Evolutionary conservation across 2,888 invertebrate genomes (phyloP), one percentile per base, ranked within the genome.

Genomic region (Hybos culiciformis): DNA sequence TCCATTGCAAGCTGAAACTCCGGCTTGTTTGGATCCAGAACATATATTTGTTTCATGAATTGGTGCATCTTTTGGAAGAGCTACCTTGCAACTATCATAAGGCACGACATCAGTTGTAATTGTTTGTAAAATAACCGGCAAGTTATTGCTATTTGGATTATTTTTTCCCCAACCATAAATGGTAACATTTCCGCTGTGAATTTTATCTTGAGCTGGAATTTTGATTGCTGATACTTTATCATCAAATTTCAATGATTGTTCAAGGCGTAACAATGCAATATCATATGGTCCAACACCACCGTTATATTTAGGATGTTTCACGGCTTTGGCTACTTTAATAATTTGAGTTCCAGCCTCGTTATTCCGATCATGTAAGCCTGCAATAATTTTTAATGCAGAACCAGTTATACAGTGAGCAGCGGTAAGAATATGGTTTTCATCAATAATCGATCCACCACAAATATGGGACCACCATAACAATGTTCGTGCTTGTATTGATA

Each of bases 261-360:
- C 51, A 9, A 60, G 52, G 47, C 58, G 58, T 44, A 76, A 50
- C 2, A 77, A 41, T 21, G 72, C 75, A 49, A 77, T 72, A 51
- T 77, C 76, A 49, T 70, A 67, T 45, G 66, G 67, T 14, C 62
- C 66, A n/a, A 67, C 62, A 4, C 60, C 60, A n/a, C 68, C 67
- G 29, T 9, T 20, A 47, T 52, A 63, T 3, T 21, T 3, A 29
- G 56, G 54, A 46, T 71, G 69, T 2, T 62, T 52, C 18, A 56
- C 51, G 17, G 57, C 53, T 14, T 53, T 57, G 5, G 52, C 54
- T 9, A 69, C 54, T 2, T 39, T 17, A 29, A 60, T 57, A 2
- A 51, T 45, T 51, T 64, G 65, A 5, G 57, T 55, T 3, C 45
- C 50, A 4, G 56, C 51, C 1, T 36, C 41, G 21, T 57, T 48